Base-by-base conservation (phyloP, 2,888 invertebrate species). In the Carcina quercana region DNA sequence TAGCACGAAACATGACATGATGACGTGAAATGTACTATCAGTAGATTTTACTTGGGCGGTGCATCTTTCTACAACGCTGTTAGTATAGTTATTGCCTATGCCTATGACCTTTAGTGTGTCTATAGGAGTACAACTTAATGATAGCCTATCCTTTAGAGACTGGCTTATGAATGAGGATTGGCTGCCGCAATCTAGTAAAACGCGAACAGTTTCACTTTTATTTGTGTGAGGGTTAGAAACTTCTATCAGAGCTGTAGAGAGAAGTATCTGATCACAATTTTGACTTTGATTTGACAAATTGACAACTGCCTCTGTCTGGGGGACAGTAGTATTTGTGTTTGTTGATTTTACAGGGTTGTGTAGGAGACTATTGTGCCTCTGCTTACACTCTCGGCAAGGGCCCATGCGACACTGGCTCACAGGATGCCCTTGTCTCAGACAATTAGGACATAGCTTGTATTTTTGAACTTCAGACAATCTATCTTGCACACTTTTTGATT, bases 301-400 rank as follows among this genome's bases (percentile, higher is more conserved):
- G 13, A 19, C 21, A 8, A 27, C 13, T 2, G 15, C 7, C 1
- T 20, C 22, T 8, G 12, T 7, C 4, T 8, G 14, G 13, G 2
- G 10, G 12, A 11, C 3, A 11, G 24, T 3, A 22, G 10, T 28
- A 5, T 1, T 3, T 12, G 13, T 1, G 7, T 8, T 8, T 4
- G 10, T 8, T 5, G 3, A 7, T 12, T 6, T n/a, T 12, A 15
- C 6, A 24, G 41, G 13, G 10, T 35, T 22, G 10, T 50, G 50
- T 2, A 53, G 30, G n/a, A 53, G 26, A 2, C 20, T 43, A 11
- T 55, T 47, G 19, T 54, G 51, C 8, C 26, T 31, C 15, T 41
- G 27, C 0, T 35, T 42, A 14, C 53, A 53, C 7, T 39, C 25
- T 1, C 43, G 34, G 22, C 53, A 53, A 1, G 50, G 41, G 1